Base-by-base conservation (phyloP, 92 coral and sea anemone species). In the Heliopora coerulea region DNA sequence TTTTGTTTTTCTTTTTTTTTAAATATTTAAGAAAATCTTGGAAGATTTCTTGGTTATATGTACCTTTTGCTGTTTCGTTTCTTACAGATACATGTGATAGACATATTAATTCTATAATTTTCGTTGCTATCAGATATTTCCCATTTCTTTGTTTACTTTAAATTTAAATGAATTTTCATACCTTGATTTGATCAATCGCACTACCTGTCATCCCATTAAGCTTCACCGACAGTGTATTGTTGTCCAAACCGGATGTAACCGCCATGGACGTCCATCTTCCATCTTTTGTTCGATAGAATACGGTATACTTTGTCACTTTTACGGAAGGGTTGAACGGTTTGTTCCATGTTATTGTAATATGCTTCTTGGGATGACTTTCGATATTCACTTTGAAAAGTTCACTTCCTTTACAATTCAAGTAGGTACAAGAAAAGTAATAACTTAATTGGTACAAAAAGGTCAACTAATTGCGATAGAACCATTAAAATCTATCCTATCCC, bases 241-340 rank as follows among this genome's bases (percentile, higher is more conserved):
- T 67, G 48, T 67, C 17, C 29, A 50, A 28, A 17, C 77, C 77
- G 17, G 62, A 70, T 25, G 31, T 70, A 11, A 70, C 39, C n/a
- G 27, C 19, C 49, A 31, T 70, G 46, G 50, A 50, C 49, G 29
- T 33, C 77, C 77, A 70, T 8, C 54, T 70, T 52, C 52, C 63
- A 52, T 54, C 26, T 25, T 12, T 15, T 13, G 44, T 18, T 23
- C 63, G 62, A 54, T 70, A 70, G 63, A 29, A 70, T 9, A 70
- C 35, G n/a, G 32, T 70, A 70, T 70, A 70, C 40, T 54, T 58
- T 34, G 56, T 54, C 31, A 70, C 54, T 28, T 52, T 32, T 37
- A 33, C 17, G 0, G 62, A 52, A 52, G 77, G 56, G 0, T 23
- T 41, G 18, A 37, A 3, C 23, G 77, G 77, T 35, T 50, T 70